These are phyloP conservation scores for Dissostichus mawsoni DNA, from an alignment of 2,113 vertebrate species.

Conservation along the genomic window DNA sequence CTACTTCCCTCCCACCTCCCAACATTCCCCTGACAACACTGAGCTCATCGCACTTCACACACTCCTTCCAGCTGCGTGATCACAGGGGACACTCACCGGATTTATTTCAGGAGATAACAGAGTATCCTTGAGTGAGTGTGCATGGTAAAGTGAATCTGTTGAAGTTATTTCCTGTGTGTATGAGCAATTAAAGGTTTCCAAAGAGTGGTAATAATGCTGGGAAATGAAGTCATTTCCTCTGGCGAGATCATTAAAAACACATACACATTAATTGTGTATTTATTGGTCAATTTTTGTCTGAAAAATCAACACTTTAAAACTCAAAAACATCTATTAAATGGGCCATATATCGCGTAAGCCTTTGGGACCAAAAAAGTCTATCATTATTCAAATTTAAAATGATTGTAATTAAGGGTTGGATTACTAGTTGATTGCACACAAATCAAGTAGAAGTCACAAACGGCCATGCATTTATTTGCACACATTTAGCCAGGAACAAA, in stretches of 20 bases:
- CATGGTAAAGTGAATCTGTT: not conserved
- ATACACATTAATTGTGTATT: no score
- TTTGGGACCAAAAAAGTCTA: no score
- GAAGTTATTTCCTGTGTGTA: not conserved
- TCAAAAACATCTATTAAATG: no score
- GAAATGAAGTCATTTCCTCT: not conserved
- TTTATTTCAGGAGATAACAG: slow-evolving; percentile 23
- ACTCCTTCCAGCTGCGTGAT: slow-evolving; percentile 53
- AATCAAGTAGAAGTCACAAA: no score
- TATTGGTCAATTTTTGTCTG: not conserved
- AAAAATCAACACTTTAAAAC: not conserved
- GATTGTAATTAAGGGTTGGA: no score
- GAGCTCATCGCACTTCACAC: slow-evolving; percentile 58
- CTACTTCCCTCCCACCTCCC: not conserved
- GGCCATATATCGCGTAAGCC: no score
- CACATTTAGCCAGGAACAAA: no score
- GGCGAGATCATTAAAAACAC: not conserved
- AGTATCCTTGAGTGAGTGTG: not conserved
- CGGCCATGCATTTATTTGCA: no score
- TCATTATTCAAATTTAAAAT: not conserved
- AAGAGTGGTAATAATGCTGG: not conserved
- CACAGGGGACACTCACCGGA: slow-evolving; percentile 27
- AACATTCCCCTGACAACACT: slow-evolving; percentile 62
- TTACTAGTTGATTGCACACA: no score
- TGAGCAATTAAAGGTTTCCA: not conserved